A percentile compares a stretch with the other conserved stretches of the same genome.
Conservation (phyloP, 2,888 invertebrate genomes). For the Xylocampa areola region DNA sequence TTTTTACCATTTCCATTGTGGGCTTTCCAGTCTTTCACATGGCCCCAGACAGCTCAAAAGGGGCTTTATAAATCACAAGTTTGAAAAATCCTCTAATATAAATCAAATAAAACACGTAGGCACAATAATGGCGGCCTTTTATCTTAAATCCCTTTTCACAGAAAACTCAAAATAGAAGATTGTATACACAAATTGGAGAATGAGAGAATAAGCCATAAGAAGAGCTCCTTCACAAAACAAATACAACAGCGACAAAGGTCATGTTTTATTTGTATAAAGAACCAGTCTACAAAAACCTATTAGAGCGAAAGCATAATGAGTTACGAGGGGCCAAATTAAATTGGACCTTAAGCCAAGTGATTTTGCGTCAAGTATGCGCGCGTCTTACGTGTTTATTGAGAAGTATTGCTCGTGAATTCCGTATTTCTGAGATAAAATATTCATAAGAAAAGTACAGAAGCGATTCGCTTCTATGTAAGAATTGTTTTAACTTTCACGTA, state of each 20-base stretch:
- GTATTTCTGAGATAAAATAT: constrained; percentile 7
- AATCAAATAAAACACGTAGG: constrained; percentile 7
- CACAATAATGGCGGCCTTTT: not conserved
- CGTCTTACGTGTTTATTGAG: not conserved
- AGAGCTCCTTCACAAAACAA: not conserved
- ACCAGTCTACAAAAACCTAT: constrained; percentile 3
- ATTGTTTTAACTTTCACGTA: constrained; percentile 3
- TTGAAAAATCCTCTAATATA: constrained; percentile 9
- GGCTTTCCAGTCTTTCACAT: not conserved
- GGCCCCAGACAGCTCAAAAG: not conserved
- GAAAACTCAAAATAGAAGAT: constrained; percentile 12
- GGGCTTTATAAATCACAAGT: not conserved
- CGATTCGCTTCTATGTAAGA: not conserved
- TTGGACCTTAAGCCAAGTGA: not conserved
- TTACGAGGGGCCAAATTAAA: not conserved
- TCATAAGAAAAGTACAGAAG: constrained; percentile 4
- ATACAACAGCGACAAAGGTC: not conserved
- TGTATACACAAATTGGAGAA: not conserved
- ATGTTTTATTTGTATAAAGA: not conserved
- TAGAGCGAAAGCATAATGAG: constrained; percentile 1
- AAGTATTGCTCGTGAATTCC: not conserved
- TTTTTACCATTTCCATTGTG: not conserved
- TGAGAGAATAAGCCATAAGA: not conserved
- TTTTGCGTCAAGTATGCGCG: not conserved
- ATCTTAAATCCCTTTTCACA: constrained; percentile 18